Percentiles rank a stretch among this genome's conserved stretches.
Conservation (phyloP, 2,888 invertebrate genomes). For the Argyra leucocephala region DNA sequence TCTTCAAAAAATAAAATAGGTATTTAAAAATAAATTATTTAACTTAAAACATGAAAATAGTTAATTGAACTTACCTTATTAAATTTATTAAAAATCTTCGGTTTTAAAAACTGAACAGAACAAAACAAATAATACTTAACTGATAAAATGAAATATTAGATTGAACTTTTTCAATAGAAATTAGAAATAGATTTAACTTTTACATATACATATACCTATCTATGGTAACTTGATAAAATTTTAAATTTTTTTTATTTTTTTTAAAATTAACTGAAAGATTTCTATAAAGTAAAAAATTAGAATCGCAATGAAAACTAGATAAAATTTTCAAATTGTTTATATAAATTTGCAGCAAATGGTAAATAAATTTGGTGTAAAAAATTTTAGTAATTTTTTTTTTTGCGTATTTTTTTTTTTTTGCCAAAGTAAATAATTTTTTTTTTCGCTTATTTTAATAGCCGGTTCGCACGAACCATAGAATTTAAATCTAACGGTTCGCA, state of each 20-base stretch:
- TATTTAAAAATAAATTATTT: neutral
- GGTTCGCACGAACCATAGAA: neutral
- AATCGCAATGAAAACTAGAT: neutral
- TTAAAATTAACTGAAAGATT: too few relatives aligned
- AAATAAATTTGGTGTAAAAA: too few relatives aligned
- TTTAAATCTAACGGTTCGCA: neutral
- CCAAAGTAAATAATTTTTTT: too few relatives aligned
- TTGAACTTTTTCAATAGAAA: neutral
- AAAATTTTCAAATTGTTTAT: constrained; percentile 5
- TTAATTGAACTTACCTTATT: neutral
- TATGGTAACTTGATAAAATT: too few relatives aligned
- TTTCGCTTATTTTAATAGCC: neutral
- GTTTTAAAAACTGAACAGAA: neutral
- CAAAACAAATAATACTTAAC: neutral
- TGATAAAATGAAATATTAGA: neutral
- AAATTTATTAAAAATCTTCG: neutral
- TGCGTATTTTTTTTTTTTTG: too few relatives aligned
- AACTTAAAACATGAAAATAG: neutral
- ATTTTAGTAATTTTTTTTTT: too few relatives aligned
- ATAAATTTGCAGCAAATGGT: neutral
- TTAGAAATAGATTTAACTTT: neutral
- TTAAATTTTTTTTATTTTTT: too few relatives aligned
- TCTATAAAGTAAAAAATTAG: too few relatives aligned
- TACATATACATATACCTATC: too few relatives aligned
- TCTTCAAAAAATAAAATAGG: constrained; percentile 8